A percentile compares a stretch with the other conserved stretches of the same genome.
phyloP scores from a whole-genome alignment of 2,888 invertebrate species.

The Nasonia oneida region DNA sequence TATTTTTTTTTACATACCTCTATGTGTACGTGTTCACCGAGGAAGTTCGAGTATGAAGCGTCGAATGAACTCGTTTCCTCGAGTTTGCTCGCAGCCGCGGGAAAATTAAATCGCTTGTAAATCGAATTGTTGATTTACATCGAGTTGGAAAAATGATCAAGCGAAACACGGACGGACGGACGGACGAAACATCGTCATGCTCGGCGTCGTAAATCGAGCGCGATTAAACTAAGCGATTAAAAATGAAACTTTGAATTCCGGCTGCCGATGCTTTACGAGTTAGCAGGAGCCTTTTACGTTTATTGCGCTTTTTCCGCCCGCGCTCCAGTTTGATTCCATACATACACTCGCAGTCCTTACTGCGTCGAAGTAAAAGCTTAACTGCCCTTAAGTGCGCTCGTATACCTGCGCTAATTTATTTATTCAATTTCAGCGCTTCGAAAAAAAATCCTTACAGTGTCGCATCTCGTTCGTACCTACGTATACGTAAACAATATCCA shows the following conservation, averaged over 20 bases:
- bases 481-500: constrained; percentile 28
- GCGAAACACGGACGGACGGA: neutral
- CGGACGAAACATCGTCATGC: constrained; percentile 22
- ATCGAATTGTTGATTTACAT: neutral
- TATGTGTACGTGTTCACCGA: neutral
- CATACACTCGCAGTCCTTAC: too few species aligned
- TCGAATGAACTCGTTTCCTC: neutral
- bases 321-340: constrained; percentile 1
- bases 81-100: neutral
- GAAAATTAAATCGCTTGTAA: neutral
- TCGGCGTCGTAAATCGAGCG: constrained; percentile 29
- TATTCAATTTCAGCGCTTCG: neutral
- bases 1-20: neutral
- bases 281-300: constrained; percentile 9
- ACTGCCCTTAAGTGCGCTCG: neutral
- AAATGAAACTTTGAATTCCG: constrained; percentile 41
- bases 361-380: neutral
- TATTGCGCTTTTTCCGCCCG: constrained; percentile 18
- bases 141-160: neutral
- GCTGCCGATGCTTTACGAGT: constrained; percentile 34
- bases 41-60: neutral
- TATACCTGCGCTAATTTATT: neutral
- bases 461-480: neutral
- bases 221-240: constrained; percentile 45
- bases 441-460: neutral